Conservation (phyloP, 2,888 invertebrate species). For the Trissoscelio sp. region DNA sequence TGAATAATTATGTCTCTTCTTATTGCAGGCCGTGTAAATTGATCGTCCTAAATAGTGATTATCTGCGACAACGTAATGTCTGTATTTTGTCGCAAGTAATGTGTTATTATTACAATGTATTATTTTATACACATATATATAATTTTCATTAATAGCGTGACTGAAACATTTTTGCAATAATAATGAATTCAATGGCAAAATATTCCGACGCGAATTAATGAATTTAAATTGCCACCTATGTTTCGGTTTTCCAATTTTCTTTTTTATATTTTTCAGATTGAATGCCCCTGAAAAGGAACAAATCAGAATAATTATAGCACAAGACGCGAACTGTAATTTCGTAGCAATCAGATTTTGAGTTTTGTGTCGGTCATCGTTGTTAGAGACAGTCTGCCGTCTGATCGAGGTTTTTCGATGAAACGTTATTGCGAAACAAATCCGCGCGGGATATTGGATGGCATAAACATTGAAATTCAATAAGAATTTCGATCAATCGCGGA, state of each 20-base stretch:
- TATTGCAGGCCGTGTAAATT: slow-evolving; percentile 22
- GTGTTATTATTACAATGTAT: slow-evolving; percentile 55
- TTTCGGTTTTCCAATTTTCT: no score
- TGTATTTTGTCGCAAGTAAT: slow-evolving; percentile 48
- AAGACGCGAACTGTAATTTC: slow-evolving; percentile 61
- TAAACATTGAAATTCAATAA: slow-evolving; percentile 72
- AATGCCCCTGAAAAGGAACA: slow-evolving; percentile 39
- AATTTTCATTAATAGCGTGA: slow-evolving; percentile 52
- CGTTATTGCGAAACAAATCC: slow-evolving; percentile 33
- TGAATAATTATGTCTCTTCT: no score
- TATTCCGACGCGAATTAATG: slow-evolving; percentile 45
- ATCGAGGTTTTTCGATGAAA: slow-evolving; percentile 26
- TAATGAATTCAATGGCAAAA: slow-evolving; percentile 39
- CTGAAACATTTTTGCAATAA: slow-evolving; percentile 37
- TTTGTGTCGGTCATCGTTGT: slow-evolving; percentile 56
- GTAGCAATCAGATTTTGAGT: slow-evolving; percentile 54
- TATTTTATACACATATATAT: slow-evolving; percentile 38
- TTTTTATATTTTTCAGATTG: no score
- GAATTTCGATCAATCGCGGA: slow-evolving; percentile 75
- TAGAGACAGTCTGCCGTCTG: slow-evolving; percentile 34
- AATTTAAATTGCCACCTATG: slow-evolving; percentile 62
- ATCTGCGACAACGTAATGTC: slow-evolving; percentile 31
- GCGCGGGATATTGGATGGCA: not conserved
- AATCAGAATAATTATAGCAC: slow-evolving; percentile 58
- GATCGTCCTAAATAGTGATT: slow-evolving; percentile 39